phyloP scores from a whole-genome alignment of 1,140 invertebrate genomes.

The Spodoptera frugiperda region DNA sequence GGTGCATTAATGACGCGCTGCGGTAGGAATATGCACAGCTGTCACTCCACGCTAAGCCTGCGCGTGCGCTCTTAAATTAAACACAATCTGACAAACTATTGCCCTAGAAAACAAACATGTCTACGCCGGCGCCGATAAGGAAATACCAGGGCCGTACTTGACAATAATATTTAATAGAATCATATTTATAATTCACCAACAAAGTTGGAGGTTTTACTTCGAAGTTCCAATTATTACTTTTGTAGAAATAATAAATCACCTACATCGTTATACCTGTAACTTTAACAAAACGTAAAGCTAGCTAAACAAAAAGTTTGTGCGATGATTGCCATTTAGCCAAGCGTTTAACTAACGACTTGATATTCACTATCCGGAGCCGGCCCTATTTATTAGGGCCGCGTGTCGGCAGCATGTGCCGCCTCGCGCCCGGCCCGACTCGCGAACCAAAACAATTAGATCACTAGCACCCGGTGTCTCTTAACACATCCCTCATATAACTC shows the following conservation, averaged over 20 bases:
- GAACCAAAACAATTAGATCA: conserved; percentile 76
- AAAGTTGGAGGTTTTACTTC: not conserved
- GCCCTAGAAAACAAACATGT: conserved; percentile 70
- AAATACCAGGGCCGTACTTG: conserved; percentile 44
- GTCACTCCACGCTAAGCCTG: conserved; percentile 55
- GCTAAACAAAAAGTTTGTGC: conserved; percentile 43
- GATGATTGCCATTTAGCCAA: conserved; percentile 48
- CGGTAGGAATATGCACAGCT: conserved; percentile 39
- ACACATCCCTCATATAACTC: conserved; percentile 55
- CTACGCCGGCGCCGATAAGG: conserved; percentile 35
- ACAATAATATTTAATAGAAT: not conserved
- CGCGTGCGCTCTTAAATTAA: conserved; percentile 64
- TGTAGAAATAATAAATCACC: not conserved
- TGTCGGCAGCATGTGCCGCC: conserved; percentile 66
- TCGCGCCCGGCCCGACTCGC: conserved; percentile 53
- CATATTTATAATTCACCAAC: not conserved
- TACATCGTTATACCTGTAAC: too few relatives aligned
- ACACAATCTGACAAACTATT: conserved; percentile 67
- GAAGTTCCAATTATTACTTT: too few relatives aligned
- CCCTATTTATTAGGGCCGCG: conserved; percentile 63
- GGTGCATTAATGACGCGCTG: conserved; percentile 20
- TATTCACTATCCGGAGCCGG: conserved; percentile 60
- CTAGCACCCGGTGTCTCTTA: conserved; percentile 58
- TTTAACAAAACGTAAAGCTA: not conserved
- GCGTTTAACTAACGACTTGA: conserved; percentile 58